These are phyloP conservation scores for Drosophila parabipectinata DNA, from an alignment of 1,140 invertebrate species.

Conservation along the genomic window DNA sequence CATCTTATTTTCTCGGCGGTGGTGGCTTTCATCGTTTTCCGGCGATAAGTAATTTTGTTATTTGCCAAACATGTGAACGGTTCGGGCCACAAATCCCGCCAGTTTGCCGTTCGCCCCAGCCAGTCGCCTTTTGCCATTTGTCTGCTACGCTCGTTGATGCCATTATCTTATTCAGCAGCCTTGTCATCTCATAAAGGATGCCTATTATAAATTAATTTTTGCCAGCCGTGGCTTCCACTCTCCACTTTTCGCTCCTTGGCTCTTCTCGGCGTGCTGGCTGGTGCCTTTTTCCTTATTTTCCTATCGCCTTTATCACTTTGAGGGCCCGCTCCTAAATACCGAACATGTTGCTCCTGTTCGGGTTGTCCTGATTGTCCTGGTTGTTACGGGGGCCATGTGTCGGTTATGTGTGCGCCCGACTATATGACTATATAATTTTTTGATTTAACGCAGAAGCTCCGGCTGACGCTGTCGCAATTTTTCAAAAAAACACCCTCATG, in stretches of 20 bases:
- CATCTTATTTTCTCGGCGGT: slow-evolving; percentile 52
- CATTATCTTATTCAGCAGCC: slow-evolving; percentile 81
- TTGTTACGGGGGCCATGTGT: slow-evolving; percentile 12
- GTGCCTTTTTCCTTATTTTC: neutral
- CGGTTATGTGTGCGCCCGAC: slow-evolving; percentile 51
- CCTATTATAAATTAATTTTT: slow-evolving; percentile 84
- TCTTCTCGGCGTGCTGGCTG: too few species aligned
- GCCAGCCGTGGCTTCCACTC: slow-evolving; percentile 57
- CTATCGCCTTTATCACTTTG: slow-evolving; percentile 65
- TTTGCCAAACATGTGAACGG: slow-evolving; percentile 72
- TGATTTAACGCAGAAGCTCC: slow-evolving; percentile 72
- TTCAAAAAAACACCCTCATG: slow-evolving; percentile 71
- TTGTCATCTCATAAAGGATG: slow-evolving; percentile 83
- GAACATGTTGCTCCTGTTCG: slow-evolving; percentile 64
- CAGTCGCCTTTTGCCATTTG: slow-evolving; percentile 47
- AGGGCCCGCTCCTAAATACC: slow-evolving; percentile 46
- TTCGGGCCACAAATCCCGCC: slow-evolving; percentile 37
- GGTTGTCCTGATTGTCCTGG: neutral
- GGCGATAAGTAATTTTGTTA: slow-evolving; percentile 78
- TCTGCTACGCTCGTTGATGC: slow-evolving; percentile 71
- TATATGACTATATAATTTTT: slow-evolving; percentile 83
- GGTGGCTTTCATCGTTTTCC: slow-evolving; percentile 33
- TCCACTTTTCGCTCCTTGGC: slow-evolving; percentile 28
- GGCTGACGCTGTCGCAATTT: slow-evolving; percentile 76
- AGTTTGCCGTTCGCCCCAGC: neutral